Conservation (phyloP, 2,797 vertebrate genomes). For the Epinephelus coioides region DNA sequence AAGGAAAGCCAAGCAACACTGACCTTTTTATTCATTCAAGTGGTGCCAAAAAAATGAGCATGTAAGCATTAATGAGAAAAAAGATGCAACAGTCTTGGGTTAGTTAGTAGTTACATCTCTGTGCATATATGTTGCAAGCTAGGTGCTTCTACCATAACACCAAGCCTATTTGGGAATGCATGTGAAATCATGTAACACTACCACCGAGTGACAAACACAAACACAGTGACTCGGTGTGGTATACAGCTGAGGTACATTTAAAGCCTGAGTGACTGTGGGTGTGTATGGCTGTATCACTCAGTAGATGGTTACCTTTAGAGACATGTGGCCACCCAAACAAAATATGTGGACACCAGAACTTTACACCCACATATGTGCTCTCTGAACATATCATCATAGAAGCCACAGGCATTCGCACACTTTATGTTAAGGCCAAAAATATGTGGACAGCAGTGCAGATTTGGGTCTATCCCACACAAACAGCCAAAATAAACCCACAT, state of each 20-base stretch:
- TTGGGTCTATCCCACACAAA: neutral
- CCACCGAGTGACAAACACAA: neutral
- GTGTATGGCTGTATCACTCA: too few relatives aligned
- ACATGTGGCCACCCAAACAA: neutral
- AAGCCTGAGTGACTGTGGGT: neutral
- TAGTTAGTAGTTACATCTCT: neutral
- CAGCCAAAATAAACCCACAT: neutral
- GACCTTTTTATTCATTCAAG: neutral
- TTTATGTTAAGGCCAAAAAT: too few relatives aligned
- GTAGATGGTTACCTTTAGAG: too few relatives aligned
- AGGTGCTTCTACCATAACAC: neutral
- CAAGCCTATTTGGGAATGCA: neutral
- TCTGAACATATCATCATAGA: too few relatives aligned
- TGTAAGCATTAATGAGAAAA: conserved; percentile 7
- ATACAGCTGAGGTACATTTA: neutral
- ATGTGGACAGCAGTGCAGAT: neutral
- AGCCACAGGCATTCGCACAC: neutral
- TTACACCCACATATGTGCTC: neutral
- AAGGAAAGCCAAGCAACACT: neutral
- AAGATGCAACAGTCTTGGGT: too few relatives aligned
- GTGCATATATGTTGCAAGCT: neutral
- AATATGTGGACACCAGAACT: neutral
- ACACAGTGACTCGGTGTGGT: neutral
- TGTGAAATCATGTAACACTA: neutral
- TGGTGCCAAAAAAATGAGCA: neutral